Base-by-base conservation (phyloP, 2,797 vertebrate species). In the Oophaga sylvatica region DNA sequence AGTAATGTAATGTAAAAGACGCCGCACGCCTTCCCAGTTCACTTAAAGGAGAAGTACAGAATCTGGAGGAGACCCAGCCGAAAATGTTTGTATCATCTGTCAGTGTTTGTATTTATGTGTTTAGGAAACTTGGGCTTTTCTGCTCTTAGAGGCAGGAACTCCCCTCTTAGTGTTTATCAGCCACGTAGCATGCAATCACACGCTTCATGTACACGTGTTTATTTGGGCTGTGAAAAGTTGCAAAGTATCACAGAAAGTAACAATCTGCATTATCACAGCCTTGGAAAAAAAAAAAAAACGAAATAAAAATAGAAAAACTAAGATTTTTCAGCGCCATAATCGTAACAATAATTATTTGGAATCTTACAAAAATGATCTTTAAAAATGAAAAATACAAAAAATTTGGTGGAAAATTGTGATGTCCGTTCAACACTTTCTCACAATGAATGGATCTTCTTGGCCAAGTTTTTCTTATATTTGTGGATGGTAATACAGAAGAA, bases 1-100 rank as follows among this genome's bases (percentile, higher is more conserved):
- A 90, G 89, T 80, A 86, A 80, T n/a, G 89, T 89, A 80, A 35
- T 0, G 1, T 88, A 86, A 91, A 86, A 89, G 89, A 91, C 87
- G 76, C 0, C 0, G n/a, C n/a, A 17, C 75, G 20, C 70, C 65
- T 87, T 31, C 71, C 83, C 0, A 70, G 29, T 13, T 80, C 0
- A 0, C 41, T 90, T 84, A 89, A 83, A 78, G 68, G 2, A 12
- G 22, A 22, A 10, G 45, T n/a, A 63, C 81, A 0, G 0, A 0
- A 63, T 62, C 41, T 3, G 76, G 45, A 71, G 82, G 9, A 87
- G 60, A 83, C 31, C 68, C 53, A 26, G 19, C 48, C 2, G 26
- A 82, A 67, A 57, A 83, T n/a, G 75, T 84, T 76, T 87, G 87
- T 90, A 84, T 89, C 78, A 63, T 89, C 65, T 91, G 81, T 84